Evolutionary conservation across 2,797 vertebrate species (phyloP), one percentile per base, ranked within the genome.

Genomic region (Hipposideros larvatus): DNA sequence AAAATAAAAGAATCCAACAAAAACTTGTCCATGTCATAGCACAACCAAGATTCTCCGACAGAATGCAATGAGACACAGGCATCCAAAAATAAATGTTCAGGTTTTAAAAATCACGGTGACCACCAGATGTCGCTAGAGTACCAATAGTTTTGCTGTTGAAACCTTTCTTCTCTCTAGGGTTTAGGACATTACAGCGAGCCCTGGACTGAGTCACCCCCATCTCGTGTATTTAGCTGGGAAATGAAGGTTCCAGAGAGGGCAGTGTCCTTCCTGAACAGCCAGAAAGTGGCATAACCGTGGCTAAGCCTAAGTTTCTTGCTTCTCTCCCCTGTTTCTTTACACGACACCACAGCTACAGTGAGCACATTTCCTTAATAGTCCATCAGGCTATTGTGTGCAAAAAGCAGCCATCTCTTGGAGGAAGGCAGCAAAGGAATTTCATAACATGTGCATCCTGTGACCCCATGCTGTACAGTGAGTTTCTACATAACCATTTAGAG

Each of bases 71-170:
- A 28, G 86, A 93, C 37, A 48, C 71, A 24, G n/a, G 26, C 37
- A 80, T 43, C 28, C n/a, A 74, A 87, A 55, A 87, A 14, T 14
- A 41, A 55, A 75, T 4, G 15, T 53, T 48, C 73, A 48, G 48
- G 43, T 65, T 87, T 95, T 78, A 22, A 71, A 15, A 85, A 91
- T 73, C 71, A 26, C 3, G 7, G 46, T 87, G 91, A 96, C 98
- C 98, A 98, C 98, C 98, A 98, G 98, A 98, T 98, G 98, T 98
- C 98, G 98, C 97, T 96, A 98, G 87, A 98, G 97, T 46, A 97
- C 68, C 95, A 61, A 74, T 4, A 92, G 79, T 95, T 95, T 68
- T 65, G 24, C 57, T 86, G 78, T 15, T 5, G 8, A 61, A 51
- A 1, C 5, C 14, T 59, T 19, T 34, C 1, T 31, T 21, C 2